Base-by-base conservation (phyloP, 2,113 vertebrate genomes). In the Halichoeres trimaculatus region DNA sequence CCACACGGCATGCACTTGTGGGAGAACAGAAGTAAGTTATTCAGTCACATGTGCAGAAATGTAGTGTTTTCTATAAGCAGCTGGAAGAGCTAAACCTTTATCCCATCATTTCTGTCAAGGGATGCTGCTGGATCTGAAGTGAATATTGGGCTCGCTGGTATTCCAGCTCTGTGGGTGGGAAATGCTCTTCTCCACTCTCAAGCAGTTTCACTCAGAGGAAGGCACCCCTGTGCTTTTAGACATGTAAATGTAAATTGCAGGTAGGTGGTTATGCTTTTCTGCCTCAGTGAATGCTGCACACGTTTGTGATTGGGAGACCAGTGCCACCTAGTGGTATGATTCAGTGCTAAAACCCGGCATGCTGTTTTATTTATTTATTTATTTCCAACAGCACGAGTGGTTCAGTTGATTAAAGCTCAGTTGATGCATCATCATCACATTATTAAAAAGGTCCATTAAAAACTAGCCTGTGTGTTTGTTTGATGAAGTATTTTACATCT, bases 251-350 rank as follows among this genome's bases (percentile, higher is more conserved):
- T 68, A 85, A 86, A 90, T 78, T 84, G 59, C 63, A 79, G 81
- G 88, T 90, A 90, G 85, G 89, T 76, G 85, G 88, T 86, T 86
- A 70, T 73, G 87, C 82, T 86, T 86, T 60, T 70, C 76, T 78
- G 74, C 63, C 74, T 67, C 80, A 77, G 50, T 52, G 23, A 23
- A 81, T 74, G 56, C 66, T 74, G 61, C 50, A 20, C 48, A 30
- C 10, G 58, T 17, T 82, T 40, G 73, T 85, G 53, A 74, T 81
- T 76, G 52, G 84, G 88, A 89, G 76, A 87, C 76, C 83, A 94
- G 78, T 92, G 93, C 91, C 93, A 91, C 84, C 93, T 70, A 89
- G 92, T 93, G 93, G 85, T 51, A 1, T 16, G 13, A 22, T 1
- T 38, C 10, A 26, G 34, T 52, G 34, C n/a, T 41, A 19, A 74